Evolutionary conservation across 2,888 invertebrate genomes (phyloP).

Genomic region (Sicus ferrugineus): DNA sequence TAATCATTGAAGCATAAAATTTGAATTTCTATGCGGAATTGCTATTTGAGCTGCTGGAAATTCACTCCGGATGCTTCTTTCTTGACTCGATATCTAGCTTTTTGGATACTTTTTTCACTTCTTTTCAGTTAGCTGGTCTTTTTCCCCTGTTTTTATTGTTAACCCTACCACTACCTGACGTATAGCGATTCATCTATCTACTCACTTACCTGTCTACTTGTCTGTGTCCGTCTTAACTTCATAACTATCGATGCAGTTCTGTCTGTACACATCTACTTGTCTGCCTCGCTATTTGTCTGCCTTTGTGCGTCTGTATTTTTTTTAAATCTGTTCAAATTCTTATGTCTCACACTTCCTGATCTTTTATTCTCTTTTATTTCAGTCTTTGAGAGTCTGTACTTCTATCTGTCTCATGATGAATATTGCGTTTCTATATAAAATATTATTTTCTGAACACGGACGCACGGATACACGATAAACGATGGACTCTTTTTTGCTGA

Average conservation of each 20-base stretch:
- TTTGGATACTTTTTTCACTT: neutral
- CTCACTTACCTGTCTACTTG: neutral
- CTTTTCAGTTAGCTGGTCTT: neutral
- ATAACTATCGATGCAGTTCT: neutral
- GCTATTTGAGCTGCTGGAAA: neutral
- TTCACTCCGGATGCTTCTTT: neutral
- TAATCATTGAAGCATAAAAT: neutral
- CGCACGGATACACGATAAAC: too few relatives aligned
- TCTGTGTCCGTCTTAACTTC: neutral
- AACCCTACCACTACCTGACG: neutral
- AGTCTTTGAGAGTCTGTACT: neutral
- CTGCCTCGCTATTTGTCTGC: neutral
- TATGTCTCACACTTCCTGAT: neutral
- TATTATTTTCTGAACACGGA: too few relatives aligned
- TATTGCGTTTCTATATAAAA: too few relatives aligned
- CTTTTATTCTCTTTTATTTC: neutral
- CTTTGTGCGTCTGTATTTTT: neutral
- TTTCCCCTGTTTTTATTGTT: neutral
- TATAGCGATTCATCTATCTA: neutral
- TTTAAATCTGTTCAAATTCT: neutral
- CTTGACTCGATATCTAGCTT: neutral
- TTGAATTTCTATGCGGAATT: neutral
- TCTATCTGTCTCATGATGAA: neutral
- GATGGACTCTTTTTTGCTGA: neutral
- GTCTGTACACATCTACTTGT: neutral